Conservation (phyloP, 1,140 invertebrate genomes). For the Himalopsyche phryganea region DNA sequence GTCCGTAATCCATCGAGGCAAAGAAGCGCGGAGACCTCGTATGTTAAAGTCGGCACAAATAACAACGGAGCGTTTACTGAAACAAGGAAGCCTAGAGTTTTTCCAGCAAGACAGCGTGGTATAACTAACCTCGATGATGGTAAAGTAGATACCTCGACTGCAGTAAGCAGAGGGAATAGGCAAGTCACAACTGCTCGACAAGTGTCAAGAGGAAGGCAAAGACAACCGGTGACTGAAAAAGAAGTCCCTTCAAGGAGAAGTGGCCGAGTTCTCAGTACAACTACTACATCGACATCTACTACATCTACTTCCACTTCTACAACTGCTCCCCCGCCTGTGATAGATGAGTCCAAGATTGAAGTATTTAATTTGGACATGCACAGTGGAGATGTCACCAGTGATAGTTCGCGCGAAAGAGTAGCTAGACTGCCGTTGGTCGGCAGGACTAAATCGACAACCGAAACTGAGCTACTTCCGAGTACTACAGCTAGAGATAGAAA, state of each 20-base stretch:
- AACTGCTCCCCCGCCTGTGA: neutral
- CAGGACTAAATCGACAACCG: neutral
- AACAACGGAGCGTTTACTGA: slow-evolving; percentile 31
- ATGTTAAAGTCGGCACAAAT: slow-evolving; percentile 17
- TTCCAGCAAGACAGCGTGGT: slow-evolving; percentile 12
- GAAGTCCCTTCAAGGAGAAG: neutral
- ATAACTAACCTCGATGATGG: neutral
- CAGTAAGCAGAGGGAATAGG: slow-evolving; percentile 15
- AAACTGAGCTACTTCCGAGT: slow-evolving; percentile 1
- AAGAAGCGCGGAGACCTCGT: slow-evolving; percentile 13
- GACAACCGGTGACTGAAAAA: slow-evolving; percentile 5
- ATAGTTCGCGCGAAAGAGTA: neutral
- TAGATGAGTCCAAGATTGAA: slow-evolving; percentile 32
- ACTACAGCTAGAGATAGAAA: slow-evolving; percentile 8
- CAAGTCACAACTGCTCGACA: neutral
- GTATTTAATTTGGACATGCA: slow-evolving; percentile 32
- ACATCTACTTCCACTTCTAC: neutral
- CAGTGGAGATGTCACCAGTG: slow-evolving; percentile 13
- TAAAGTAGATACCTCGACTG: neutral
- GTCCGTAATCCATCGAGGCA: slow-evolving; percentile 11
- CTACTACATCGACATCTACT: neutral
- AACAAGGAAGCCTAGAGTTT: slow-evolving; percentile 21
- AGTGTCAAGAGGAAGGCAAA: slow-evolving; percentile 8
- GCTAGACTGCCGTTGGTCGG: too few relatives aligned
- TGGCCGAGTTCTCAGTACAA: neutral